Conservation (phyloP, 2,888 invertebrate species). For the Harpalus rubripes region DNA sequence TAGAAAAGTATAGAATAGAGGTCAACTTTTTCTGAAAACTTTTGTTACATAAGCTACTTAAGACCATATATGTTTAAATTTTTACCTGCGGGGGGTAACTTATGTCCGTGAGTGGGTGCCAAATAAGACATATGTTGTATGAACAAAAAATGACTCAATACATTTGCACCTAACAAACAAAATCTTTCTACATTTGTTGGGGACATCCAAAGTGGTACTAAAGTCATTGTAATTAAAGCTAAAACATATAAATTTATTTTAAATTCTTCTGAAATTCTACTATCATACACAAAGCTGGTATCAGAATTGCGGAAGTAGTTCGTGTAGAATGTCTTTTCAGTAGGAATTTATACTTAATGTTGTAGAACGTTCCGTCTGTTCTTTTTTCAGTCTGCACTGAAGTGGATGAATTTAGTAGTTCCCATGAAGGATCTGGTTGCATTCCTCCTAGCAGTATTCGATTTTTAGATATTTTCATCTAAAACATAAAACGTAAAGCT, state of each 20-base stretch:
- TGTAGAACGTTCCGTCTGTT: slow-evolving; percentile 6
- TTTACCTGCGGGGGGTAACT: slow-evolving; percentile 53
- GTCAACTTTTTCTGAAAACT: too few relatives aligned
- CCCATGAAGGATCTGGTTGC: slow-evolving; percentile 34
- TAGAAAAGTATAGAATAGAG: too few relatives aligned
- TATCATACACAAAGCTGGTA: slow-evolving; percentile 56
- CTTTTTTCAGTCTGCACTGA: background rate
- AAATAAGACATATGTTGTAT: slow-evolving; percentile 33
- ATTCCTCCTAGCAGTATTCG: background rate
- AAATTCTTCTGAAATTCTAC: background rate
- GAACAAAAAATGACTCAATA: slow-evolving; percentile 57
- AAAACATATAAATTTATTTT: background rate
- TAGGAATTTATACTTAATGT: slow-evolving; percentile 31
- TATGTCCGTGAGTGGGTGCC: background rate
- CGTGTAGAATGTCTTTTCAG: slow-evolving; percentile 36
- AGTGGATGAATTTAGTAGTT: slow-evolving; percentile 39
- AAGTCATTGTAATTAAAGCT: slow-evolving; percentile 57
- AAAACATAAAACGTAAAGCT: background rate
- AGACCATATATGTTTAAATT: too few relatives aligned
- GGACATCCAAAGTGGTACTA: slow-evolving; percentile 53
- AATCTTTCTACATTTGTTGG: slow-evolving; percentile 47
- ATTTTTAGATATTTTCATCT: slow-evolving; percentile 17
- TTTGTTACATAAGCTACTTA: too few relatives aligned
- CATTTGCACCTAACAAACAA: slow-evolving; percentile 50
- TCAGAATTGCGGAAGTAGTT: slow-evolving; percentile 4